These are phyloP conservation scores for Emys orbicularis DNA, from an alignment of 2,797 vertebrate species.

Conservation along the genomic window DNA sequence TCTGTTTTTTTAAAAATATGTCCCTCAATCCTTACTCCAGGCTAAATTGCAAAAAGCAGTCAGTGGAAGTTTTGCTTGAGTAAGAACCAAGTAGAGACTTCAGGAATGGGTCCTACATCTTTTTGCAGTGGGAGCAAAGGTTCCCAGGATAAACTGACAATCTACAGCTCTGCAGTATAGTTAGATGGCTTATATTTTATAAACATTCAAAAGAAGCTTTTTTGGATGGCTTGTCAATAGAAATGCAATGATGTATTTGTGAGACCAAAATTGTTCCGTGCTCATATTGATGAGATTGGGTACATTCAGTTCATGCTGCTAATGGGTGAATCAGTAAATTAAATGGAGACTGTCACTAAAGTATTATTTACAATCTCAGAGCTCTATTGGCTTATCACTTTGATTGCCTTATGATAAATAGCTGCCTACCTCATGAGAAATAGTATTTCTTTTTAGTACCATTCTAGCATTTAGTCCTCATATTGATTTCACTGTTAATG, in stretches of 20 bases:
- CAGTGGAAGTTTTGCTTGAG: neutral
- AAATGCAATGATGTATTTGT: neutral
- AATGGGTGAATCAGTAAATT: slow-evolving; percentile 35
- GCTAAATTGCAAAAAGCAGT: neutral
- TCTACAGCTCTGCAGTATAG: neutral
- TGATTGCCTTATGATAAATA: slow-evolving; percentile 11
- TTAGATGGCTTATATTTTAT: neutral
- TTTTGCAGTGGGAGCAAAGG: neutral
- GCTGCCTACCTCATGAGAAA: slow-evolving; percentile 49
- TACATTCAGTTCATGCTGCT: neutral
- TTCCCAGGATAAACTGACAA: neutral
- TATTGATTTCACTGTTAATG: neutral
- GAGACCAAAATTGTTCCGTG: slow-evolving; percentile 33
- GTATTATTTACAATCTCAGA: neutral
- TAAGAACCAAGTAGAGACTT: neutral
- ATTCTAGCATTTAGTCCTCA: neutral
- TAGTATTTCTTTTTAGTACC: neutral
- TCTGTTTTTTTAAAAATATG: neutral
- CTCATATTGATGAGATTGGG: slow-evolving; percentile 1
- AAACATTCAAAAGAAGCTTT: slow-evolving; percentile 26
- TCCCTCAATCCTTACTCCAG: neutral
- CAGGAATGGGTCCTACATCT: neutral
- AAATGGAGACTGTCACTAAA: slow-evolving; percentile 23
- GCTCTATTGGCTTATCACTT: neutral
- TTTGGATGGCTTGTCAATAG: slow-evolving; percentile 7